These are phyloP conservation scores for Triops longicaudatus DNA, from an alignment of 1,140 invertebrate genomes.

Conservation along the genomic window DNA sequence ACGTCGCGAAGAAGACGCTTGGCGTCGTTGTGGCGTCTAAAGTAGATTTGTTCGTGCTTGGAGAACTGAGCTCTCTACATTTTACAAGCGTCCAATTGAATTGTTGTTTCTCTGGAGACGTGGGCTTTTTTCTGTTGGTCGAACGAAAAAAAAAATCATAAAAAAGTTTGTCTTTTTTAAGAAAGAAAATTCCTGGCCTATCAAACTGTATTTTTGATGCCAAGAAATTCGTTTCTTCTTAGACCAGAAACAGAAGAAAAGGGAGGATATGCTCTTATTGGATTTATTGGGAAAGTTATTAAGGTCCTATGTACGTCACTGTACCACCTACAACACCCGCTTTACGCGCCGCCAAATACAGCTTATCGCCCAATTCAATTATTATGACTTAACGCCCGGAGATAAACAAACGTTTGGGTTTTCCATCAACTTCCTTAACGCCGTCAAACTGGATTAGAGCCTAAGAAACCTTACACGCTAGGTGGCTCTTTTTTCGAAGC, in stretches of 20 bases:
- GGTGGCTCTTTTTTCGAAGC: background rate
- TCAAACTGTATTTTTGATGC: background rate
- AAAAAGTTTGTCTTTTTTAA: no score
- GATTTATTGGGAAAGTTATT: background rate
- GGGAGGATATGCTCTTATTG: background rate
- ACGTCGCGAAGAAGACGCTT: background rate
- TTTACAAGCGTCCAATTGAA: background rate
- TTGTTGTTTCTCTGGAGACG: constrained; percentile 1
- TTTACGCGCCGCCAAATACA: background rate
- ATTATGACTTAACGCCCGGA: background rate
- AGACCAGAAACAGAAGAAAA: background rate
- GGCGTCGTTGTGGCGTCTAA: constrained; percentile 9
- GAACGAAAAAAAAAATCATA: background rate
- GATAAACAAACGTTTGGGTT: constrained; percentile 12
- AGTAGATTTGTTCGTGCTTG: constrained; percentile 10
- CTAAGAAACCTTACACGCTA: background rate
- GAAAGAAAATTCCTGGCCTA: background rate
- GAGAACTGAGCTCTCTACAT: constrained; percentile 6
- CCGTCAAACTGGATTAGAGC: background rate
- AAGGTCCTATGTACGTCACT: background rate
- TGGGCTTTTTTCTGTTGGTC: background rate
- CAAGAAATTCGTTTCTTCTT: background rate
- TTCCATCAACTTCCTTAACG: background rate
- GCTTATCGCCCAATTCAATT: constrained; percentile 15
- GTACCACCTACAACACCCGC: background rate